Evolutionary conservation across 2,797 vertebrate species (phyloP).

Genomic region (Paramormyrops hopkinsi): DNA sequence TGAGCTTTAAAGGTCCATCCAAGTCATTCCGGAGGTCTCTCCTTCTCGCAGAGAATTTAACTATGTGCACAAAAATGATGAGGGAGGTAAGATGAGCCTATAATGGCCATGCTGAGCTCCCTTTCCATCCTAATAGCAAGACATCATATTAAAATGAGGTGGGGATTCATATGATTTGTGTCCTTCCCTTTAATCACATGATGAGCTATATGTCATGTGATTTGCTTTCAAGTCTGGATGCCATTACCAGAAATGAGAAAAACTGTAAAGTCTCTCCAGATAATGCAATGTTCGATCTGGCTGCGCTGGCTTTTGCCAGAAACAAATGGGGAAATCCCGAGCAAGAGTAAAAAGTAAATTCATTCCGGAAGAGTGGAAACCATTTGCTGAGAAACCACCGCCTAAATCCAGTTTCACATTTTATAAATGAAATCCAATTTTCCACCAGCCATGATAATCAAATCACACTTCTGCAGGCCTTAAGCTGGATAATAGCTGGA

Average conservation of each 20-base stretch:
- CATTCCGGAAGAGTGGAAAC: background rate
- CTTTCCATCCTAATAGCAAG: background rate
- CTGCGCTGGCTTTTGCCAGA: background rate
- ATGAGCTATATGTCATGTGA: background rate
- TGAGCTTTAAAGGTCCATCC: background rate
- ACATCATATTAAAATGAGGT: background rate
- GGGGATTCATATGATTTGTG: background rate
- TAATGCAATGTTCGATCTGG: background rate
- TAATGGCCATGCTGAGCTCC: background rate
- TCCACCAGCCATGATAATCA: background rate
- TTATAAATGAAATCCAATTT: background rate
- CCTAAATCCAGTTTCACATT: background rate
- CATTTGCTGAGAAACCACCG: background rate
- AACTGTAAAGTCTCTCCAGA: background rate
- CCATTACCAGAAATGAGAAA: background rate
- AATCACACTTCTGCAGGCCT: background rate
- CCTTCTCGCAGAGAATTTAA: background rate
- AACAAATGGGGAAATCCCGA: background rate
- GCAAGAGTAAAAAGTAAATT: background rate
- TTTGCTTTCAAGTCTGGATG: background rate
- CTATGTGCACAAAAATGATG: background rate
- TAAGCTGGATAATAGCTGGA: background rate
- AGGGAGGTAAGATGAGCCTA: background rate
- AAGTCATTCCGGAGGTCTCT: background rate
- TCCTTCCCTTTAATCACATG: background rate